Conservation (phyloP, 2,113 vertebrate species). For the Mastomys coucha region DNA sequence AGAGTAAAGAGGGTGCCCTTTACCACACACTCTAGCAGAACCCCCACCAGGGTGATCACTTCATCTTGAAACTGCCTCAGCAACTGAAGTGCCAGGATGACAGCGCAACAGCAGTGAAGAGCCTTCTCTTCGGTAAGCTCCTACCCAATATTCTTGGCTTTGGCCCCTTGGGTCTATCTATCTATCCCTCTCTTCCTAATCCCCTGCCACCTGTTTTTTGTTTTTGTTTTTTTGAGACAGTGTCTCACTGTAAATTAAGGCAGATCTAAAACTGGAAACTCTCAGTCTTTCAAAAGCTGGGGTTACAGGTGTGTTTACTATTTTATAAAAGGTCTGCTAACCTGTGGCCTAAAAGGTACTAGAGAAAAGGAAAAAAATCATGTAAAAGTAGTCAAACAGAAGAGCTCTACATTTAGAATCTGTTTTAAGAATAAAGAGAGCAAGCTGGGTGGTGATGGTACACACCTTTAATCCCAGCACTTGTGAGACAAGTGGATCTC, state of each 20-base stretch:
- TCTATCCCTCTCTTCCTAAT: background rate
- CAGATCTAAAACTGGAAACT: background rate
- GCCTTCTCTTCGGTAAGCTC: background rate
- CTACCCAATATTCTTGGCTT: background rate
- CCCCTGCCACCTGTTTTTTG: background rate
- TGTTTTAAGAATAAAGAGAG: background rate
- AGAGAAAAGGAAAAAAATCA: constrained; percentile 4
- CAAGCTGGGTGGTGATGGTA: background rate
- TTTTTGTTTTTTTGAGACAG: background rate
- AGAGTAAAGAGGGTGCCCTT: background rate
- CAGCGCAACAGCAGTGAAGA: background rate
- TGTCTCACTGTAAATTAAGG: background rate
- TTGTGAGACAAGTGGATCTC: no score
- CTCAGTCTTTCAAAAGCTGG: background rate
- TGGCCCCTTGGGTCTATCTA: background rate
- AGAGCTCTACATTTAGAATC: background rate
- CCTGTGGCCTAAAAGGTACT: background rate
- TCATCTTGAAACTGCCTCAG: background rate
- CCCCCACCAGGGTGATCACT: background rate
- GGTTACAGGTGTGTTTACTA: background rate
- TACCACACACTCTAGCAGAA: background rate
- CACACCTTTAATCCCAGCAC: no score
- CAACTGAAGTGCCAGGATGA: background rate
- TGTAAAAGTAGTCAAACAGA: background rate
- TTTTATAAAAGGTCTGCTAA: background rate